Base-by-base conservation (phyloP, 64 coral and sea anemone species). In the Exaiptasia diaphana region DNA sequence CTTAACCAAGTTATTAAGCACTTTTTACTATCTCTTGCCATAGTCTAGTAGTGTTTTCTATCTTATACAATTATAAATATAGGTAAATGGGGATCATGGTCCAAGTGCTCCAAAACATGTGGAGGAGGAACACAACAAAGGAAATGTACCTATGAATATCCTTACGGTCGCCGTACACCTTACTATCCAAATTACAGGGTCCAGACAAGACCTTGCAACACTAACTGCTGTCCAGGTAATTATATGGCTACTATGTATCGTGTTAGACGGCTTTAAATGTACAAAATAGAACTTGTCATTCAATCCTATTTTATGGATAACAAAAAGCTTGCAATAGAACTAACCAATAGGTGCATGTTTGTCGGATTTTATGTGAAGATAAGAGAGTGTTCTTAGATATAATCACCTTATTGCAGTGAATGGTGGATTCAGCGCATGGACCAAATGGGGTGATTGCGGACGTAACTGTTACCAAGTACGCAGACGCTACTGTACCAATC, bases 401-500 rank as follows among this genome's bases (percentile, higher is more conserved):
- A 5, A 62, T 62, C 57, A 23, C 22, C 57, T 5, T 38, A 4
- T 70, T 10, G 22, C 34, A 79, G 74, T 87, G 52, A 10, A 87
- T 38, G 73, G 85, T 21, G 85, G 85, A 41, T 88, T 71, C 35
- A 79, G 74, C 1, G 29, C 38, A 18, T 88, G 85, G 85, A 79
- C 74, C 0, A 27, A 69, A 29, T 88, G 85, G 85, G 15, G 49
- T 17, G 33, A 67, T 1, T 88, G 85, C 41, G 60, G 35, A 17
- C 79, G 80, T 45, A 88, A 56, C 11, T 88, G 85, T 71, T 74
- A 75, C 4, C n/a, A 88, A 13, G 33, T 25, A 9, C 59, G 85
- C n/a, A 59, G 42, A 52, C 85, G 85, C 20, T 70, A 74, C 25
- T 88, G 85, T 30, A 88, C 85, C 12, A 88, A 80, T 32, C 85